phyloP scores from a whole-genome alignment of 2,888 invertebrate genomes.

The Pachymerium ferrugineum region DNA sequence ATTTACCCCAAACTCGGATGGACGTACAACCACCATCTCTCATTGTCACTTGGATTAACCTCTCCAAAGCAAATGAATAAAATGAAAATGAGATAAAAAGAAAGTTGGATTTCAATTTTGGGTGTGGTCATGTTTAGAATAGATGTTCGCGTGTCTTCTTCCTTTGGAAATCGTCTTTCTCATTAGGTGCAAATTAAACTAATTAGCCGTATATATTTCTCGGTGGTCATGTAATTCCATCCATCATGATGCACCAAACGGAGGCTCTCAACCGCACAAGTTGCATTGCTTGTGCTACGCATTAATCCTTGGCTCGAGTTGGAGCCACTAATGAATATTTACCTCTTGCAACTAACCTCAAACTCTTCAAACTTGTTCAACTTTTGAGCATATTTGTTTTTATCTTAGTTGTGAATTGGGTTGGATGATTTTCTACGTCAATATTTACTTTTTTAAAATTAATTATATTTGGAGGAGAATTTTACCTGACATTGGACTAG shows the following conservation, averaged over 20 bases:
- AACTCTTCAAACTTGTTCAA: neutral
- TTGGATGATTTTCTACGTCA: no score
- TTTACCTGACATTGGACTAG: no score
- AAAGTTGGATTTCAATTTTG: neutral
- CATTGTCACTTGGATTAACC: constrained; percentile 8
- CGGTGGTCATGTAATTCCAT: constrained; percentile 18
- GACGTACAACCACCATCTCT: neutral
- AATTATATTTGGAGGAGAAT: no score
- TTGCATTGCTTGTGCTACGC: neutral
- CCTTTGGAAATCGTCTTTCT: constrained; percentile 14
- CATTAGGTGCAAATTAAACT: constrained; percentile 21
- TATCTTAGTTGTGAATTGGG: no score
- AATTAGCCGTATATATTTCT: constrained; percentile 21
- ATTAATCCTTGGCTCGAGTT: constrained; percentile 15
- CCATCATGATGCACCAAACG: neutral
- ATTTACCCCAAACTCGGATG: neutral
- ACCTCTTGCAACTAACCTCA: neutral
- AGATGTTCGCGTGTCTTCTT: constrained; percentile 10
- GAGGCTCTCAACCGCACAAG: neutral
- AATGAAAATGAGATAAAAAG: neutral
- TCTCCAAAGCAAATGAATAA: neutral
- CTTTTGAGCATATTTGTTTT: neutral
- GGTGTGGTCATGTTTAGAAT: neutral
- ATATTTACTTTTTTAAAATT: no score
- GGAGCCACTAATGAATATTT: constrained; percentile 15